Conservation (phyloP, 2,113 vertebrate species). For the Ploceus nigricollis region DNA sequence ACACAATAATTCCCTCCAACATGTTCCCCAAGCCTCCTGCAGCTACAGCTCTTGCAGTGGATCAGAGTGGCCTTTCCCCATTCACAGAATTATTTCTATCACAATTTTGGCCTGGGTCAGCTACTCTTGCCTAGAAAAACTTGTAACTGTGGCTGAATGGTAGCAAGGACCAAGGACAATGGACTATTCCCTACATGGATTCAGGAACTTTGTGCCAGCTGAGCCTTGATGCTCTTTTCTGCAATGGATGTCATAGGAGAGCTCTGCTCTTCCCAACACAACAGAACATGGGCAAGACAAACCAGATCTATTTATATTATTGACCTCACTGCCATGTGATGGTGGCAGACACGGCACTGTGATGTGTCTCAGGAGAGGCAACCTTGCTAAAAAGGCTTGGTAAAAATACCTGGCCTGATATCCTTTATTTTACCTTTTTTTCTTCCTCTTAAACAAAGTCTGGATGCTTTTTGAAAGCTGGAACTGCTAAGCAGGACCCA, state of each 20-base stretch:
- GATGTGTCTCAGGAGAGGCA: not conserved
- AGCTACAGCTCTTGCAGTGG: not conserved
- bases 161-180: not conserved
- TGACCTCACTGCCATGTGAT: not conserved
- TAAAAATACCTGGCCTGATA: not conserved
- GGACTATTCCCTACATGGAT: not conserved
- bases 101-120: not conserved
- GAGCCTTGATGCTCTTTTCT: not conserved
- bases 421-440: not conserved
- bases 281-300: not conserved
- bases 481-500: not conserved
- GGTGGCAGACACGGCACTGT: not conserved
- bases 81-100: not conserved
- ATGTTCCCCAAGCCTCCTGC: not conserved
- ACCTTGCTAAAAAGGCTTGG: not conserved
- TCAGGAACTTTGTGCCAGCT: not conserved
- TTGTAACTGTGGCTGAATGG: not conserved
- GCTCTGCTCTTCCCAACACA: not conserved
- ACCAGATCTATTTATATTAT: not conserved
- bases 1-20: not conserved
- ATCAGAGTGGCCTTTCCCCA: not conserved
- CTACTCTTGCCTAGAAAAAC: not conserved
- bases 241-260: not conserved
- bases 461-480: not conserved
- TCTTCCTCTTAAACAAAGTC: not conserved